phyloP scores from a whole-genome alignment of 2,113 vertebrate species.

The Ageneiosus marmoratus region DNA sequence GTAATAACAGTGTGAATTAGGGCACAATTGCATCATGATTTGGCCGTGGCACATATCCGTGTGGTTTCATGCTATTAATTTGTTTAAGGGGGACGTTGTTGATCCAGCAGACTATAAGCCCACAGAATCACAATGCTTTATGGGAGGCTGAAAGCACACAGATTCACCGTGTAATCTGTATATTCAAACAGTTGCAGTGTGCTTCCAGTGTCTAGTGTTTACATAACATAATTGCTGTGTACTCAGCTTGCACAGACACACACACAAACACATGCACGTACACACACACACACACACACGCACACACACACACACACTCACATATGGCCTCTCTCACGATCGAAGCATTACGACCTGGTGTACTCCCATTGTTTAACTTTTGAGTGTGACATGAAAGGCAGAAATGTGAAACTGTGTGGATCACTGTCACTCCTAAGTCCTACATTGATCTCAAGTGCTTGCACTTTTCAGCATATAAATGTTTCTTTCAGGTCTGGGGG shows the following conservation, averaged over 20 bases:
- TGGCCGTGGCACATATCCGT: neutral
- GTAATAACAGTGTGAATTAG: constrained; percentile 37
- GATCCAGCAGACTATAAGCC: constrained; percentile 29
- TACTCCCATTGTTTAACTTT: constrained; percentile 44
- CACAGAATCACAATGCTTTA: constrained; percentile 27
- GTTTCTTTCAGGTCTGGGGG: constrained; percentile 15
- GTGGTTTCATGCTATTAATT: constrained; percentile 18
- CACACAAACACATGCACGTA: constrained; percentile 14
- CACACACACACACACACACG: constrained; percentile 9
- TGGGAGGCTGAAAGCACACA: constrained; percentile 28
- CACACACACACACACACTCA: constrained; percentile 18
- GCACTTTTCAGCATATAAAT: constrained; percentile 30
- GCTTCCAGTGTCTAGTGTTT: constrained; percentile 42
- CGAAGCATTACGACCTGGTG: constrained; percentile 6
- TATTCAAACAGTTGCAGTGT: constrained; percentile 38
- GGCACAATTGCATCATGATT: constrained; percentile 12
- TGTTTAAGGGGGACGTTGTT: constrained; percentile 24
- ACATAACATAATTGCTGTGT: constrained; percentile 46
- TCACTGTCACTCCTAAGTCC: constrained; percentile 23
- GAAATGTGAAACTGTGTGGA: constrained; percentile 49
- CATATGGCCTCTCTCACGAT: constrained; percentile 22
- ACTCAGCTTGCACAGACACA: constrained; percentile 22
- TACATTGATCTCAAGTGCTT: constrained; percentile 10
- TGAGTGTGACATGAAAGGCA: constrained; percentile 43
- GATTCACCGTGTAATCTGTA: constrained; percentile 38